Evolutionary conservation across 2,113 vertebrate genomes (phyloP), one percentile per base, ranked within the genome.

Genomic region (Oenanthe melanoleuca): DNA sequence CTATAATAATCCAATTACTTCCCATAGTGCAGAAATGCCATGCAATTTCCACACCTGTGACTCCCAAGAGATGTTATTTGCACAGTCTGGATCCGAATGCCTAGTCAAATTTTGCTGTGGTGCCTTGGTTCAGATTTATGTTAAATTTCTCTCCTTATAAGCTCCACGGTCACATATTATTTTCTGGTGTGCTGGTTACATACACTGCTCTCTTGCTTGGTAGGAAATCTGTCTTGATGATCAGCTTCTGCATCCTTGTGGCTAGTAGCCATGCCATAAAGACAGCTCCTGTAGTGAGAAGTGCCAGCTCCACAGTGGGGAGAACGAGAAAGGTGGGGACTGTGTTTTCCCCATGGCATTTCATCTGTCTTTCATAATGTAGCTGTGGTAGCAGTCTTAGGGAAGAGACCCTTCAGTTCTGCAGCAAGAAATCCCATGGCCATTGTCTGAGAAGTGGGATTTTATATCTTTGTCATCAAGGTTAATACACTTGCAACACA

Each of bases 1-100:
- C 80, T 90, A 60, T 88, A 96, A 96, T 96, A 97, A 97, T 97
- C 59, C 89, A 97, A 96, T 98, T 98, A 93, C 87, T 96, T 98
- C 93, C 89, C 42, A 69, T 72, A 95, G 92, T 85, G 89, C 75
- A 92, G 80, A 96, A 97, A 95, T 96, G 94, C 75, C 64, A 96
- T 94, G 71, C 92, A 96, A 97, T 98, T 98, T 98, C 86, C 89
- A 97, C 83, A 96, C 92, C 84, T 97, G 71, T 93, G 80, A 92
- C 83, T 95, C 88, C 45, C 63, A 78, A 89, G 80, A 85, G 80
- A 85, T 97, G 88, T 95, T 97, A 97, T 97, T 97, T 98, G 92
- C 91, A 92, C 95, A 97, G 95, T 97, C 97, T 97, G 96, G 85
- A 94, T 95, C 85, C 95, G 92, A 97, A 96, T 96, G 92, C 61